Percentiles rank a stretch among this genome's conserved stretches.
phyloP scores from a whole-genome alignment of 2,113 vertebrate genomes.

The Pygoscelis antarcticus region DNA sequence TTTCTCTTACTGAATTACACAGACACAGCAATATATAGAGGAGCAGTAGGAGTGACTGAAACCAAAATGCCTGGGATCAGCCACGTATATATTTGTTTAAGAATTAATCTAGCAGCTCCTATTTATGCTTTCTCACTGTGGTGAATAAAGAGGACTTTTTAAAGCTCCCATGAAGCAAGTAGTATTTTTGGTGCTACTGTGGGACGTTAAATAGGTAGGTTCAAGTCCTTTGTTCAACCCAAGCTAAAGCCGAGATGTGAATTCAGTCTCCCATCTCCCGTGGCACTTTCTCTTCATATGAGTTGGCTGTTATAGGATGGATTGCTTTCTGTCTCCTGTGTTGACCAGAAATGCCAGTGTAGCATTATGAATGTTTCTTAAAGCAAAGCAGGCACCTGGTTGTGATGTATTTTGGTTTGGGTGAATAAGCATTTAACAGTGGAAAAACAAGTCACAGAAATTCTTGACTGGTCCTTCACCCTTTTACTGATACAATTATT shows the following conservation, averaged over 20 bases:
- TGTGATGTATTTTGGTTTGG: not conserved
- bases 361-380: not conserved
- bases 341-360: not conserved
- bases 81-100: not conserved
- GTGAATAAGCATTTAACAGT: not conserved
- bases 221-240: not conserved
- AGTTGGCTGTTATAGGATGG: not conserved
- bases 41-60: not conserved
- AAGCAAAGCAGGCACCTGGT: not conserved
- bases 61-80: not conserved
- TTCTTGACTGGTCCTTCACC: not conserved
- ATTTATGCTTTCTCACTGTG: not conserved
- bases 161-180: not conserved
- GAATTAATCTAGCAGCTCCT: not conserved
- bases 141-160: not conserved
- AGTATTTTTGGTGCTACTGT: not conserved
- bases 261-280: not conserved
- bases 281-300: not conserved
- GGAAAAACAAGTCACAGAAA: not conserved
- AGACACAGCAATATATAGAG: not conserved
- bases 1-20: conserved; percentile 13
- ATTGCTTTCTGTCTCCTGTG: not conserved
- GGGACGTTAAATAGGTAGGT: not conserved
- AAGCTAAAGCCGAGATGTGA: not conserved
- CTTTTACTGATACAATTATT: not conserved